Evolutionary conservation across 2,113 vertebrate genomes (phyloP).

Genomic region (Spermophilus dauricus): DNA sequence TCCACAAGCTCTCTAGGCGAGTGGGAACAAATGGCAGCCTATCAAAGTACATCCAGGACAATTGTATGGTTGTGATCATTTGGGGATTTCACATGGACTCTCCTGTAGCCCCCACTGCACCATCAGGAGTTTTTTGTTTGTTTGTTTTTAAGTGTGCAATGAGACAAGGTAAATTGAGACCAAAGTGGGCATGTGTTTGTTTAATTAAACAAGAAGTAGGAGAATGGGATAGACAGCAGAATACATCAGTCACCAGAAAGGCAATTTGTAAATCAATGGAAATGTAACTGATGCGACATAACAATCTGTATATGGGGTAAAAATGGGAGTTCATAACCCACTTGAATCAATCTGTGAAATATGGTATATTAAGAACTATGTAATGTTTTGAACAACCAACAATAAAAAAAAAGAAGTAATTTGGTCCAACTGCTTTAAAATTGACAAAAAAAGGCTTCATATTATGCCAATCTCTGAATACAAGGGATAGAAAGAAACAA

Average conservation of each 20-base stretch:
- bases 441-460: neutral
- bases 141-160: neutral
- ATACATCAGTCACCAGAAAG: too few relatives aligned
- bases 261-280: too few relatives aligned
- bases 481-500: neutral
- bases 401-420: constrained; percentile 59
- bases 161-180: neutral
- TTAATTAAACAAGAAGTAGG: constrained; percentile 53
- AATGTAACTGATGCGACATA: too few relatives aligned
- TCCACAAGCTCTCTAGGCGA: constrained; percentile 76
- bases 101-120: neutral
- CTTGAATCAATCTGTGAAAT: too few relatives aligned
- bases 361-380: too few relatives aligned
- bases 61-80: constrained; percentile 65
- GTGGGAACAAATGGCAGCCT: constrained; percentile 65
- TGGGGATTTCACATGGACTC: neutral
- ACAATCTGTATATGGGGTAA: too few relatives aligned
- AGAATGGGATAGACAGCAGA: too few relatives aligned
- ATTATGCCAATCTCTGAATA: neutral
- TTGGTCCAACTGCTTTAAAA: constrained; percentile 24
- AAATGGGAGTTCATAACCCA: too few relatives aligned
- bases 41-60: constrained; percentile 50
- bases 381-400: too few relatives aligned
- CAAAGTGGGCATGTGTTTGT: neutral
- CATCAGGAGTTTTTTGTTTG: neutral